Conservation (phyloP, 1,140 invertebrate species). For the Atta cephalotes region DNA sequence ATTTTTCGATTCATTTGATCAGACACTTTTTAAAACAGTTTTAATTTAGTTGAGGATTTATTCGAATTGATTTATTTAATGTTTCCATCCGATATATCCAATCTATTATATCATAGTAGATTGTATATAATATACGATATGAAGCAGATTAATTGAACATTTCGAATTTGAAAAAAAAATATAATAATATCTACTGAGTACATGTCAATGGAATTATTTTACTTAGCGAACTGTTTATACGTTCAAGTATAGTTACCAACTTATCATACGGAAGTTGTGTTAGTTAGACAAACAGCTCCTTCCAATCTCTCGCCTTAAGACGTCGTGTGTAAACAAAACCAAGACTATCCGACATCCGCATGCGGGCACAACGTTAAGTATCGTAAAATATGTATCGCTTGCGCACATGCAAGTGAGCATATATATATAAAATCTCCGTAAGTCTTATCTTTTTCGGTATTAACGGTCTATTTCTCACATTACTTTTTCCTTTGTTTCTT, state of each 20-base stretch:
- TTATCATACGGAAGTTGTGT: conserved; percentile 13
- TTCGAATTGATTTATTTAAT: not conserved
- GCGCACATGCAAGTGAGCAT: not conserved
- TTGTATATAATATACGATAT: not conserved
- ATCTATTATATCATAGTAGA: not conserved
- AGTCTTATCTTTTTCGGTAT: not conserved
- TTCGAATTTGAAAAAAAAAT: not conserved
- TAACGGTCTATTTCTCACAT: not conserved
- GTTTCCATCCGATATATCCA: not conserved
- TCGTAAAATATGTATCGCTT: conserved; percentile 44
- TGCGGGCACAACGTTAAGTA: conserved; percentile 19
- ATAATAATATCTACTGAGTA: not conserved
- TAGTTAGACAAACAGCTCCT: conserved; percentile 34
- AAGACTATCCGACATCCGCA: conserved; percentile 7
- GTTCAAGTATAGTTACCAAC: conserved; percentile 5
- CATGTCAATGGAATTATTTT: not conserved
- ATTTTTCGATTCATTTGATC: not conserved
- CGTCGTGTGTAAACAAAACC: conserved; percentile 33
- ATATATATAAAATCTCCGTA: not conserved
- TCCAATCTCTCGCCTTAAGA: conserved; percentile 42
- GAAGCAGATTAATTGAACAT: not conserved
- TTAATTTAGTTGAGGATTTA: not conserved
- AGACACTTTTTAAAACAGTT: not conserved
- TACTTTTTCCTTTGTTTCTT: not conserved
- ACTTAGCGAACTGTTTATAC: conserved; percentile 23